These are phyloP conservation scores for Lepidurus couesii DNA, from an alignment of 1,140 invertebrate genomes.

Conservation along the genomic window DNA sequence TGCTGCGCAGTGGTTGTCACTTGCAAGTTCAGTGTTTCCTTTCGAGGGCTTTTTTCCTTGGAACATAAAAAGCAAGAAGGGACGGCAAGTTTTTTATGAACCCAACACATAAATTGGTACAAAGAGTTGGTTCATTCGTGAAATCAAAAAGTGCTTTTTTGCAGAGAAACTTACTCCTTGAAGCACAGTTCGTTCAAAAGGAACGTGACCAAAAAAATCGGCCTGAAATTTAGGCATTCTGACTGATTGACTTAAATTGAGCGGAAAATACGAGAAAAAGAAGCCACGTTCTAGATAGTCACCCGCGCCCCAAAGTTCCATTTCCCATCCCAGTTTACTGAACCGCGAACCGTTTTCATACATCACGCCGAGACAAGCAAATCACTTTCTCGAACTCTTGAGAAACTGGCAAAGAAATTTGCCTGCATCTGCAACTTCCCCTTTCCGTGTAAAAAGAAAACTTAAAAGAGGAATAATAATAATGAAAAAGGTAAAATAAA, in stretches of 20 bases:
- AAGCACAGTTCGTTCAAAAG: background rate
- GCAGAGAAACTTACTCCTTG: no score
- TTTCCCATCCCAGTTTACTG: slow-evolving; percentile 9
- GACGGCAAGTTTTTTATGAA: no score
- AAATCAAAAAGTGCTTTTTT: no score
- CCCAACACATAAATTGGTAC: no score
- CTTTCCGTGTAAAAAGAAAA: background rate
- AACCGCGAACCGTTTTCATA: background rate
- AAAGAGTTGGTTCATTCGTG: no score
- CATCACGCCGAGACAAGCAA: background rate
- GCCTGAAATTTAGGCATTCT: background rate
- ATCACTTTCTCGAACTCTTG: background rate
- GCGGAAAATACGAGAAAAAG: background rate
- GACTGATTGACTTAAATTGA: slow-evolving; percentile 3
- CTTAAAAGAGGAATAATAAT: background rate
- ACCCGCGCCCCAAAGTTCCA: background rate
- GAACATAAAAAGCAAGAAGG: no score
- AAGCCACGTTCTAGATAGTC: background rate
- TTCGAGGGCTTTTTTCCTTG: no score
- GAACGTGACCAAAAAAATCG: background rate
- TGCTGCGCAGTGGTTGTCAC: no score
- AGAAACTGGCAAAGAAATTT: background rate
- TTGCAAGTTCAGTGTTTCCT: no score
- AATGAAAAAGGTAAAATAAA: background rate
- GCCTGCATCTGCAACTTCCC: background rate